Percentiles rank a stretch among this genome's conserved stretches.
These are phyloP conservation scores for Cyprinodon variegatus DNA, from an alignment of 2,113 vertebrate species.

Conservation along the genomic window DNA sequence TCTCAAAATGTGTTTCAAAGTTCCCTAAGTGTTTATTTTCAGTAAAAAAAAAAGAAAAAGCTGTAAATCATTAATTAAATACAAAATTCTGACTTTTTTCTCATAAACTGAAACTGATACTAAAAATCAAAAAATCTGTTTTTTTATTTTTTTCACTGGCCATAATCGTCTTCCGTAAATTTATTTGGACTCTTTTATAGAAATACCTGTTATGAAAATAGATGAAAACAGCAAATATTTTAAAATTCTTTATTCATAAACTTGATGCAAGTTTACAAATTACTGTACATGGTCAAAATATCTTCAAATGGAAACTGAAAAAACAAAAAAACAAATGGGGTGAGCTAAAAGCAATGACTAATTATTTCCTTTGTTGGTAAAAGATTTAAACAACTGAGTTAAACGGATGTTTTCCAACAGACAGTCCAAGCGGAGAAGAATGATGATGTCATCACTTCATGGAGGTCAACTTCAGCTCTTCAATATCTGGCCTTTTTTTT, in stretches of 20 bases:
- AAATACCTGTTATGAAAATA: neutral
- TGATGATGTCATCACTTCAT: conserved; percentile 52
- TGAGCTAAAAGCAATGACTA: conserved; percentile 49
- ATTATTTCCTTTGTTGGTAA: conserved; percentile 32
- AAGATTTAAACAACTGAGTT: conserved; percentile 41
- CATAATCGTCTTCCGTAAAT: too few species aligned
- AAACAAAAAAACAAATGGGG: conserved; percentile 41
- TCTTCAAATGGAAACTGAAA: conserved; percentile 70
- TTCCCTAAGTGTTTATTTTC: too few species aligned
- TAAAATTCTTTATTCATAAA: conserved; percentile 87
- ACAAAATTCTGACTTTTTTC: too few species aligned
- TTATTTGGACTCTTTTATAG: neutral
- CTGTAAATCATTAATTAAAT: too few species aligned
- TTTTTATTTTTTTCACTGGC: too few species aligned
- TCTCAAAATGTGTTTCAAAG: too few species aligned
- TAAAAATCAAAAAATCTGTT: too few species aligned
- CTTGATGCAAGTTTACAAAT: conserved; percentile 89
- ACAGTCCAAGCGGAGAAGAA: conserved; percentile 62
- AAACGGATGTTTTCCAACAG: conserved; percentile 42
- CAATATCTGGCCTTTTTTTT: conserved; percentile 24
- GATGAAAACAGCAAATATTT: conserved; percentile 36
- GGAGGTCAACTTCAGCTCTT: conserved; percentile 32
- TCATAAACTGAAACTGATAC: too few species aligned
- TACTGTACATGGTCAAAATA: conserved; percentile 85
- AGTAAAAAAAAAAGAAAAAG: too few species aligned